Evolutionary conservation across 2,888 invertebrate genomes (phyloP), one percentile per base, ranked within the genome.

Genomic region (Gortyna flavago): DNA sequence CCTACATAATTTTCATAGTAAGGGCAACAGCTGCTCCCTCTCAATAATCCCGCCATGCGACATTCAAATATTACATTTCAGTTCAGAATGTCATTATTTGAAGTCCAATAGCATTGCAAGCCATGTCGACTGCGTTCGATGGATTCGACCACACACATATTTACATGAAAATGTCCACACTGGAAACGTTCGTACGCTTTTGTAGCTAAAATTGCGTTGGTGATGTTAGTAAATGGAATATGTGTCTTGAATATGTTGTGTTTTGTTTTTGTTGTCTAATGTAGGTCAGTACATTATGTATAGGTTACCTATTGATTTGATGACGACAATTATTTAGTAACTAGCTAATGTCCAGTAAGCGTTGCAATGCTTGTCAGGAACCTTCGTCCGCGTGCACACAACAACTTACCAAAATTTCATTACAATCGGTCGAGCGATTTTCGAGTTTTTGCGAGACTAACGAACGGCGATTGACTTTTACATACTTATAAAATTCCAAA

Each of bases 131-230:
- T n/a, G 4, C 54, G 18, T 25, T 79, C 77, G 8, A 83, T 83
- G 35, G 48, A 73, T n/a, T 54, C 62, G n/a, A 64, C 78, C 86
- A 16, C 86, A 16, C 86, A 21, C 77, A 75, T 75, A 84, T 84
- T 85, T 82, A 72, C 84, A 85, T 84, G 83, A 83, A 67, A 85
- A 75, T 81, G 83, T 77, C 35, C 72, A 59, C 77, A 48, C 6
- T 51, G 16, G 38, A 44, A 51, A 41, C 57, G 59, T 54, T 16
- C 59, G 38, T 2, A 76, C n/a, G 74, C 67, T 69, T 77, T 69
- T 85, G 73, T 65, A 65, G 38, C 32, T 38, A 5, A 71, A 65
- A 85, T 85, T 81, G 64, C 29, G 3, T 73, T 41, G 4, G 51
- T 16, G 61, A 61, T 48, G 38, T 32, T 21, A 8, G 44, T 54